Evolutionary conservation across 2,113 vertebrate species (phyloP), one percentile per base, ranked within the genome.

Genomic region (Catharus minimus): DNA sequence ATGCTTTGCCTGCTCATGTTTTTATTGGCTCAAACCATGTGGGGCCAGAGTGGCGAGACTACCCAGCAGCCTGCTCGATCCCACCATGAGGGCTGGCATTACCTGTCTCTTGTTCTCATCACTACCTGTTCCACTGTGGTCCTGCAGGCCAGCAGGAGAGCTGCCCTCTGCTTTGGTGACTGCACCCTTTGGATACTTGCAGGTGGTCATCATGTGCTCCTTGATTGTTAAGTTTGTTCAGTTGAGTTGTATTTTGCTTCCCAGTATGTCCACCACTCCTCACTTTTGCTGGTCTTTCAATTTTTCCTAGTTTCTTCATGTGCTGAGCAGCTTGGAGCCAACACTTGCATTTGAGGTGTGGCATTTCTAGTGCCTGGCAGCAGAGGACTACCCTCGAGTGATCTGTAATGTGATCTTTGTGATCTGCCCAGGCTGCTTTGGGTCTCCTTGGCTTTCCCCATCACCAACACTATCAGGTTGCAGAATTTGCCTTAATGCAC

Each of bases 381-480:
- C 26, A 49, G 81, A 91, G 77, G 53, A 78, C 82, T 80, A 52
- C 87, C 76, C 90, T 94, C 36, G 5, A 72, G 61, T 60, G 49
- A 28, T 93, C 82, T 78, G 91, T 94, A 95, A 96, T 4, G 5
- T 52, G 84, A 86, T 82, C 89, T 82, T 28, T 28, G 49, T 50
- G 49, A 28, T 69, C 81, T 92, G 62, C 89, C 56, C 18, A 33
- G 81, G 32, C 62, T 43, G 39, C 68, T 71, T 89, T 92, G 94
- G 81, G 36, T 87, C 80, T 93, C 75, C 86, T 94, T 94, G 90
- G 92, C 91, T 94, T 96, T 50, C 91, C 89, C 84, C 65, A 75
- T 87, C 52, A 60, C 87, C 77, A 82, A 1, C 33, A n/a, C 33
- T 46, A 89, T 95, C 69, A 1, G 27, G 43, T 95, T 95, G 89